Base-by-base conservation (phyloP, 2,113 vertebrate genomes). In the Nesogale talazaci region DNA sequence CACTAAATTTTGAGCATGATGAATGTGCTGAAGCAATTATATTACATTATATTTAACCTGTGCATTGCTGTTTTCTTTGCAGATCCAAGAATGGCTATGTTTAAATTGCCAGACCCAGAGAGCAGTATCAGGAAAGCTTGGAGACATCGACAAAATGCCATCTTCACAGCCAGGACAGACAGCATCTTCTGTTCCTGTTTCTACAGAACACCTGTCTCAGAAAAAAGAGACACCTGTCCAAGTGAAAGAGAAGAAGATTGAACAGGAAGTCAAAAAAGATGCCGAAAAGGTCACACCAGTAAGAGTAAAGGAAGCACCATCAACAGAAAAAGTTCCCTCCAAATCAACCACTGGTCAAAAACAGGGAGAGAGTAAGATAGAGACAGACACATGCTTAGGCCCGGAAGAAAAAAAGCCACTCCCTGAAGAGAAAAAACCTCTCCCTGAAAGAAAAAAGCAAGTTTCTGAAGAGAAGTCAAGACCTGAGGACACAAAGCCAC, bases 21-120 rank as follows among this genome's bases (percentile, higher is more conserved):
- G 80, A 88, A 61, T 83, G 11, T 11, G 38, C 5, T 40, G 9
- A 46, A 94, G 80, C 56, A 84, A 10, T 81, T 87, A 14, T 4
- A 22, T 67, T 87, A 14, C 40, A 57, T 82, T 91, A 79, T 87
- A 86, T 20, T 69, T 88, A 83, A 97, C 40, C 90, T 97, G 85
- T 94, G 92, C 83, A 3, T 16, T 94, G 1, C 74, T 95, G 0
- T 97, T 97, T 36, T 92, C 6, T 97, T 92, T 95, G 23, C 97
- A 99, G 99, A 98, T 98, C 59, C 97, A 98, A 96, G 99, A 99
- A 98, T 99, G 99, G 99, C 98, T 99, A 76, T 99, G 99, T 96
- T 98, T 99, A 97, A 99, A 98, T 94, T 99, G 99, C 96, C 99
- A 99, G 96, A 99, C 99, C 84, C 98, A 99, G 95, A 99, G 99